phyloP scores from a whole-genome alignment of 2,797 vertebrate species.

The Anguilla obscura region DNA sequence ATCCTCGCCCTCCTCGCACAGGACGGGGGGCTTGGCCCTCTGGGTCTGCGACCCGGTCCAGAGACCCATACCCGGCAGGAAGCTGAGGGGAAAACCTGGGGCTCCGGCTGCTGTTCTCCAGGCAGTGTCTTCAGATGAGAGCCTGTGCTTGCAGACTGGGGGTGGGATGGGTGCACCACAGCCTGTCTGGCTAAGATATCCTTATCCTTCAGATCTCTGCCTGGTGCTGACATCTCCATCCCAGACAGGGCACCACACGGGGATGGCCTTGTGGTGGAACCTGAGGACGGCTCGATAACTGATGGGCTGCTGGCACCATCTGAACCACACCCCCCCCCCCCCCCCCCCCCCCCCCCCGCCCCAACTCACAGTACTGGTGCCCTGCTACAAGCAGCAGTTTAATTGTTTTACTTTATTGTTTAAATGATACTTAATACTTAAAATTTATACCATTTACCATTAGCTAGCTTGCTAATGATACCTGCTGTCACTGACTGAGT shows the following conservation, averaged over 20 bases:
- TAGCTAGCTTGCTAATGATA: no score
- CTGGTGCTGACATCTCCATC: conserved; percentile 63
- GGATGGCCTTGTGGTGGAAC: conserved; percentile 50
- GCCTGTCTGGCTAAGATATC: conserved; percentile 23
- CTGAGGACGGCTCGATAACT: conserved; percentile 58
- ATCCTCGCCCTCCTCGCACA: conserved; percentile 49
- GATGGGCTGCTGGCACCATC: conserved; percentile 50
- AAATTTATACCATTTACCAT: no score
- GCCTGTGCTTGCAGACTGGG: not conserved
- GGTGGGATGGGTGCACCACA: not conserved
- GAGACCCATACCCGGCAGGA: conserved; percentile 53
- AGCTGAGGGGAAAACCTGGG: conserved; percentile 32
- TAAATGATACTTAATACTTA: not conserved
- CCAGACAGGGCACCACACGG: conserved; percentile 50
- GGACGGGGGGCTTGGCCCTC: conserved; percentile 50
- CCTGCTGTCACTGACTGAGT: no score
- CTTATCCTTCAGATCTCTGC: conserved; percentile 44
- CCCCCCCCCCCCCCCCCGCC: conserved; percentile 43
- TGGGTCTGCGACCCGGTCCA: conserved; percentile 58
- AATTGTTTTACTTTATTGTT: not conserved
- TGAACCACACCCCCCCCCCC: conserved; percentile 44
- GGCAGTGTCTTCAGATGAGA: conserved; percentile 12
- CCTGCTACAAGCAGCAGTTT: not conserved
- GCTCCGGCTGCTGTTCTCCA: not conserved
- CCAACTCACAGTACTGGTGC: conserved; percentile 28